Evolutionary conservation across 2,113 vertebrate genomes (phyloP), one percentile per base, ranked within the genome.

Genomic region (Ophiodon elongatus): DNA sequence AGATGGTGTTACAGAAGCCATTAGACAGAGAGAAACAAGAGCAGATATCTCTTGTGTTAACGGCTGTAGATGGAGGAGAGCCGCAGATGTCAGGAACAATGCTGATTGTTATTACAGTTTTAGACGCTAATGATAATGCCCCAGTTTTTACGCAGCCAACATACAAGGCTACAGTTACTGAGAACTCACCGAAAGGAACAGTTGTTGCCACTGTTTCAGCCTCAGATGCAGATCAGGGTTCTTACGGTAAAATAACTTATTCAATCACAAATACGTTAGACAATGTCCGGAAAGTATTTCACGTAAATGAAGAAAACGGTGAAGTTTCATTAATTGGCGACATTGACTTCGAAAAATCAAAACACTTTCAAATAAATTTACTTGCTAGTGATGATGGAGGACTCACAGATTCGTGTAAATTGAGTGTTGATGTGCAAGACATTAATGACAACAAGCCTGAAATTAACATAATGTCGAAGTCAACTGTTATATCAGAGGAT

Each of bases 291-390:
- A 73, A 59, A 0, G 0, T 86, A 0, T 95, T 95, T 77, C 13
- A 57, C 1, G 60, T 97, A 9, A 86, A 95, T 43, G 31, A n/a
- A 3, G 70, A 72, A 0, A 94, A 69, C 1, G 95, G 96, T 0
- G 81, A 90, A 4, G 85, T 96, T 1, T 81, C n/a, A 23, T 83
- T 91, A 8, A 85, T 57, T 6, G 94, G 89, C 0, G 70, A 80
- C 0, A 23, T 95, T 7, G 95, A 96, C 41, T 96, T 85, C 82
- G 96, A 96, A 67, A 79, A 94, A 21, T 79, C 43, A 2, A 78
- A 57, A 8, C 29, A 50, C 4, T 95, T 89, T 65, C 50, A 91
- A 47, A 81, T 97, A 59, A 73, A 90, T 6, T 0, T 96, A 4
- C 83, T 90, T n/a, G 96, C 64, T 0, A 94, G 47, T 35, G 96